phyloP scores from a whole-genome alignment of 2,113 vertebrate species.

The Entosphenus tridentatus region DNA sequence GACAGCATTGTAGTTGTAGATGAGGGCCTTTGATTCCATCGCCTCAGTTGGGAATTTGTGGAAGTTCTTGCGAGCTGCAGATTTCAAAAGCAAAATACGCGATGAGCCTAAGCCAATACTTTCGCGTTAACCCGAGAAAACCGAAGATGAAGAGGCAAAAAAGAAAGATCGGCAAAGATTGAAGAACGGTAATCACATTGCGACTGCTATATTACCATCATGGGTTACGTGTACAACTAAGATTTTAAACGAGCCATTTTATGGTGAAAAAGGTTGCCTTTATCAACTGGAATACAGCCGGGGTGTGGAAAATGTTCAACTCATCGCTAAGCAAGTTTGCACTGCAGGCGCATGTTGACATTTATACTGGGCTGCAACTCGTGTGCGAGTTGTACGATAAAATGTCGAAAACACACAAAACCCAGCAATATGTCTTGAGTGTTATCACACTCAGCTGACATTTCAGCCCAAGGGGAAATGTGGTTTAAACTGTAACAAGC shows the following conservation, averaged over 20 bases:
- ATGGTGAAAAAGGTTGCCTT: neutral
- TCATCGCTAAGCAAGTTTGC: no score
- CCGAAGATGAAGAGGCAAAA: neutral
- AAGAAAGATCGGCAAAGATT: neutral
- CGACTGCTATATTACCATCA: neutral
- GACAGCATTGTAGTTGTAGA: constrained; percentile 26
- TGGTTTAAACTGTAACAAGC: no score
- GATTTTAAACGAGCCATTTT: neutral
- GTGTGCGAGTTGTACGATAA: no score
- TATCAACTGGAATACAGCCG: no score
- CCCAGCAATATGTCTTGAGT: no score
- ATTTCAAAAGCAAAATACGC: neutral
- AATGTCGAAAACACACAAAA: no score
- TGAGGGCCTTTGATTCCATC: constrained; percentile 24
- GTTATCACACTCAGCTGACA: no score
- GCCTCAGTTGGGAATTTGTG: constrained; percentile 21
- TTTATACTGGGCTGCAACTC: no score
- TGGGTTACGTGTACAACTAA: neutral
- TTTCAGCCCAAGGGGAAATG: no score
- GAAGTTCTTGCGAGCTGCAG: constrained; percentile 26
- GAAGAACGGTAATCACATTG: neutral
- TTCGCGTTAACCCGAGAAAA: neutral
- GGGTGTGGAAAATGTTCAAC: no score
- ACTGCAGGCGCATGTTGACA: no score
- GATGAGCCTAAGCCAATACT: no score